phyloP scores from a whole-genome alignment of 1,140 invertebrate species.

The Drosophila trapezifrons region DNA sequence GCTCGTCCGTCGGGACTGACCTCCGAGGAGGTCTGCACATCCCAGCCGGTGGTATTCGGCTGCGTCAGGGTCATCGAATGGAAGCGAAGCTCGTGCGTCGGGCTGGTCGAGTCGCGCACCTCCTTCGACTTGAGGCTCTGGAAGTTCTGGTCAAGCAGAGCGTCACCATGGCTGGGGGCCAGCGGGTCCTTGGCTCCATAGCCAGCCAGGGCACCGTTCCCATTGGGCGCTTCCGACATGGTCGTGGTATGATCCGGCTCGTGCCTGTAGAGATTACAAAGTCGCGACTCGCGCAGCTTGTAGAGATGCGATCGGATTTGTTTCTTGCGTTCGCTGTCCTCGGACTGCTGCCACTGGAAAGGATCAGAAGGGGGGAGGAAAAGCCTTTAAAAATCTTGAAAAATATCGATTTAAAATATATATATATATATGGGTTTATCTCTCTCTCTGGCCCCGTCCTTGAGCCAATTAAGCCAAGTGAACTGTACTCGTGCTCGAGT shows the following conservation, averaged over 20 bases:
- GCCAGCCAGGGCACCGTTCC: constrained; percentile 50
- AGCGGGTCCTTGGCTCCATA: constrained; percentile 75
- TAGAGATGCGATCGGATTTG: constrained; percentile 93
- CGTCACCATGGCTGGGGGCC: constrained; percentile 87
- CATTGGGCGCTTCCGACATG: constrained; percentile 27
- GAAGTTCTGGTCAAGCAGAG: constrained; percentile 89
- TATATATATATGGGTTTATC: too few species aligned
- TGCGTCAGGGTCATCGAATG: constrained; percentile 73
- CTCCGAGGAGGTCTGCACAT: constrained; percentile 84
- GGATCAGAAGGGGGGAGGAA: not conserved
- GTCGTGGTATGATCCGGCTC: constrained; percentile 78
- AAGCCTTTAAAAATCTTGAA: too few species aligned
- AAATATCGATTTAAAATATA: too few species aligned
- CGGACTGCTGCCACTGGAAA: constrained; percentile 92
- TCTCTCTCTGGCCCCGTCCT: constrained; percentile 62
- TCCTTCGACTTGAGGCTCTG: constrained; percentile 91
- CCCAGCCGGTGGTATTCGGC: constrained; percentile 84
- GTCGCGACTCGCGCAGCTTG: constrained; percentile 90
- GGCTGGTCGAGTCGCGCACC: constrained; percentile 90
- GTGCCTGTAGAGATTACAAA: constrained; percentile 88
- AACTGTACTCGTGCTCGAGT: constrained; percentile 28
- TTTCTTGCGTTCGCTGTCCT: constrained; percentile 93
- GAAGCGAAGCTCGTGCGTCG: constrained; percentile 85
- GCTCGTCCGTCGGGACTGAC: constrained; percentile 84
- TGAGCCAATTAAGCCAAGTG: constrained; percentile 67